These are phyloP conservation scores for Threskiornis aethiopicus DNA, from an alignment of 2,797 vertebrate species.

Conservation along the genomic window DNA sequence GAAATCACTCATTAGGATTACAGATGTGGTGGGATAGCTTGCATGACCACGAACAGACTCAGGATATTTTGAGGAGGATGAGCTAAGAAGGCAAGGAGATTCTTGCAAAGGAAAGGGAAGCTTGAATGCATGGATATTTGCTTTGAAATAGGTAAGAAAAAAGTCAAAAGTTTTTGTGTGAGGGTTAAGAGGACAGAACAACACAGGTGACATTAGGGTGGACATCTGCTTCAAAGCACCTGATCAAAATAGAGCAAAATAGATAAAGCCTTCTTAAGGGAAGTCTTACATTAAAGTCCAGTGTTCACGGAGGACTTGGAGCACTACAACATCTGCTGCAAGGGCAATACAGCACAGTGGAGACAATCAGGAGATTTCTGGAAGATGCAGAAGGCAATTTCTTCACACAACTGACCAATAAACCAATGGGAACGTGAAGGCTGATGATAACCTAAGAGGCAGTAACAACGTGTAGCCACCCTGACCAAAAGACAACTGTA, in stretches of 20 bases:
- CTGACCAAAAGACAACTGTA: neutral
- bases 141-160: neutral
- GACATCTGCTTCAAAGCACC: neutral
- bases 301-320: neutral
- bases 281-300: neutral
- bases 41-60: neutral
- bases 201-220: neutral
- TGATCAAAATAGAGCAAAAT: neutral
- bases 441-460: neutral
- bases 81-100: neutral
- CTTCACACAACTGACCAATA: neutral
- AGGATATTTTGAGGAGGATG: neutral
- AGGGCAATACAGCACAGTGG: neutral
- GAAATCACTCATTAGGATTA: neutral
- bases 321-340: neutral
- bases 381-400: neutral
- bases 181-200: neutral
- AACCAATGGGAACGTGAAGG: neutral
- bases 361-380: neutral
- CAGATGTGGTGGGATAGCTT: neutral
- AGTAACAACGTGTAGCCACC: neutral
- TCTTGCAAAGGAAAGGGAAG: neutral
- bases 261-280: neutral
- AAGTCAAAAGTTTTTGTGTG: neutral
- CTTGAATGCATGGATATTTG: neutral